Base-by-base conservation (phyloP, 2,888 invertebrate species). In the Epistrophe grossulariae region DNA sequence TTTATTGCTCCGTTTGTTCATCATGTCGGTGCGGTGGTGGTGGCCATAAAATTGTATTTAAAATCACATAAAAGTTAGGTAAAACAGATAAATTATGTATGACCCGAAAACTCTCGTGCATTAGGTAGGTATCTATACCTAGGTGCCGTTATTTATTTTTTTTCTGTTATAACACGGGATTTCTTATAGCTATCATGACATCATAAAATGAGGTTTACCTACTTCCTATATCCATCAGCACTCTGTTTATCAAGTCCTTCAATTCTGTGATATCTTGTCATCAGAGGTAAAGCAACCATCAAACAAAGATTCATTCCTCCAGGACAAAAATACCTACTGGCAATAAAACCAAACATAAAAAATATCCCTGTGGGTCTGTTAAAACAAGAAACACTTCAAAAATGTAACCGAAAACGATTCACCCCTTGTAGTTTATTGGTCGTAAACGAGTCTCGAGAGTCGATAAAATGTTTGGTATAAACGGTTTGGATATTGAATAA, bases 11-110 rank as follows among this genome's bases (percentile, higher is more conserved):
- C 60, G 82, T 71, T 78, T 87, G 83, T 76, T 79, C 24, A 24
- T 24, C 24, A 24, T 24, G 24, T 3, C 24, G 24, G 24, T n/a
- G n/a, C 24, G 74, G 62, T 87, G 79, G 83, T 79, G 83, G 76
- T 60, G 60, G 60, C 76, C 79, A 79, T 87, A 83, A 87, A 87
- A 87, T 24, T 70, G 76, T 79, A 83, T 87, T 87, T 87, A 87
- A 87, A 87, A 76, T 72, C 82, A 55, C 66, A 83, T 87, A 79
- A 83, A 87, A 83, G 70, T 45, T 52, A 50, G 79, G 64, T 66
- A 57, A 45, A 60, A 60, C 52, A 52, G 73, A 62, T 59, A 57
- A 17, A 72, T 57, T 11, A 62, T 55, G 40, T 60, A 59, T 35
- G 48, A 15, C 19, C 68, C 68, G 5, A 50, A 68, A 45, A 48